Conservation (phyloP, 2,888 invertebrate genomes). For the Biston stratarius region DNA sequence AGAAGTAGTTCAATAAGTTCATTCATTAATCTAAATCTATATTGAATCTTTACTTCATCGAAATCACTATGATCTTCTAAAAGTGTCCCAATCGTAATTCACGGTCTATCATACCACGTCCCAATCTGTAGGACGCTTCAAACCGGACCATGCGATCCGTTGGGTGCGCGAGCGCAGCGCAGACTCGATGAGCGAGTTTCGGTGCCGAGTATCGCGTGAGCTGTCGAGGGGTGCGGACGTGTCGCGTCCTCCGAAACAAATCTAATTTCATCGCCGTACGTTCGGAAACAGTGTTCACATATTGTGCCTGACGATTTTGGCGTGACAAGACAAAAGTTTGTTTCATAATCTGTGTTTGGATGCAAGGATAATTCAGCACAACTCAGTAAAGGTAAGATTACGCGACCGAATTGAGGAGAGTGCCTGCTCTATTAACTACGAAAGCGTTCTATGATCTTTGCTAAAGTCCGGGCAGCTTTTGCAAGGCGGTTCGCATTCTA, state of each 20-base stretch:
- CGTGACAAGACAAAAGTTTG: slow-evolving; percentile 59
- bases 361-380: slow-evolving; percentile 63
- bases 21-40: no score
- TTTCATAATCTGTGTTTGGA: slow-evolving; percentile 50
- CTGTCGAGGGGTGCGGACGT: slow-evolving; percentile 64
- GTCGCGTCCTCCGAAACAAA: slow-evolving; percentile 50
- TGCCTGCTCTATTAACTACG: slow-evolving; percentile 60
- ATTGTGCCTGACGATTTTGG: slow-evolving; percentile 72
- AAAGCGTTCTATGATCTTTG: slow-evolving; percentile 57
- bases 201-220: slow-evolving; percentile 71
- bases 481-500: slow-evolving; percentile 77
- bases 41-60: no score
- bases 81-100: slow-evolving; percentile 19
- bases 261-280: slow-evolving; percentile 66
- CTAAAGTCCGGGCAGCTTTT: slow-evolving; percentile 66
- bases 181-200: slow-evolving; percentile 74
- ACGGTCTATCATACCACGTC: slow-evolving; percentile 36
- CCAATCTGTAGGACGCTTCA: slow-evolving; percentile 44
- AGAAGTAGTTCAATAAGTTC: no score
- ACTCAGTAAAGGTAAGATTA: slow-evolving; percentile 74
- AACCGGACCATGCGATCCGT: slow-evolving; percentile 77
- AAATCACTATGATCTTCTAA: not conserved
- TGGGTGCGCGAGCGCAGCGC: slow-evolving; percentile 71
- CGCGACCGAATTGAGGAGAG: slow-evolving; percentile 64
- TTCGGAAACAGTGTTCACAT: slow-evolving; percentile 70